Conservation (phyloP, 2,797 vertebrate genomes). For the Coregonus suidteri region DNA sequence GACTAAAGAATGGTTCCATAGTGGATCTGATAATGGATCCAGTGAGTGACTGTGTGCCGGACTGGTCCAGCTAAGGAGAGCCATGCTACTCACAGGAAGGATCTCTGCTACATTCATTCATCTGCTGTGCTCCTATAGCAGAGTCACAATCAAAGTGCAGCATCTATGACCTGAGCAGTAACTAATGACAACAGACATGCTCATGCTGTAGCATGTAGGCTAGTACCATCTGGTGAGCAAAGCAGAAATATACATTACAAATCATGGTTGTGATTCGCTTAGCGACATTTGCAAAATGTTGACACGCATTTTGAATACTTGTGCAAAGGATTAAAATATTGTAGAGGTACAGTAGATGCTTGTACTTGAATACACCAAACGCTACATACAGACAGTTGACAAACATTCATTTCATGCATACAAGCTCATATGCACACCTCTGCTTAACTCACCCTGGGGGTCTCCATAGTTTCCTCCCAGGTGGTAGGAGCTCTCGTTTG, state of each 20-base stretch:
- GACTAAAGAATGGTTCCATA: not conserved
- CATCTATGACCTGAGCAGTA: not conserved
- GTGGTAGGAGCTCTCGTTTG: conserved; percentile 90
- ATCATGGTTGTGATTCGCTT: not conserved
- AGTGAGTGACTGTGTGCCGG: not conserved
- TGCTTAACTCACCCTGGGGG: conserved; percentile 84
- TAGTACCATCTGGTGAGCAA: not conserved
- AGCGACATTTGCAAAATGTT: no score
- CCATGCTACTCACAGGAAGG: not conserved
- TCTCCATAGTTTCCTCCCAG: conserved; percentile 90
- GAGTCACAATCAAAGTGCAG: not conserved
- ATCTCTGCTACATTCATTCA: not conserved
- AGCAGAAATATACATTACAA: not conserved
- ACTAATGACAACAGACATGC: not conserved
- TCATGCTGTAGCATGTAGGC: not conserved
- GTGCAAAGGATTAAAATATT: not conserved
- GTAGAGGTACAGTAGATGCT: not conserved
- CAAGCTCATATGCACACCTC: not conserved
- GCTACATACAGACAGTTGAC: not conserved
- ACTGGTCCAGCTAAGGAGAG: not conserved
- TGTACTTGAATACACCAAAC: not conserved
- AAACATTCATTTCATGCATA: not conserved
- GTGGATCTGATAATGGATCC: not conserved
- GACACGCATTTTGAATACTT: not conserved
- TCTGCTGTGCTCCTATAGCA: not conserved